Conservation (phyloP, 2,888 invertebrate genomes). For the Acleris sparsana region DNA sequence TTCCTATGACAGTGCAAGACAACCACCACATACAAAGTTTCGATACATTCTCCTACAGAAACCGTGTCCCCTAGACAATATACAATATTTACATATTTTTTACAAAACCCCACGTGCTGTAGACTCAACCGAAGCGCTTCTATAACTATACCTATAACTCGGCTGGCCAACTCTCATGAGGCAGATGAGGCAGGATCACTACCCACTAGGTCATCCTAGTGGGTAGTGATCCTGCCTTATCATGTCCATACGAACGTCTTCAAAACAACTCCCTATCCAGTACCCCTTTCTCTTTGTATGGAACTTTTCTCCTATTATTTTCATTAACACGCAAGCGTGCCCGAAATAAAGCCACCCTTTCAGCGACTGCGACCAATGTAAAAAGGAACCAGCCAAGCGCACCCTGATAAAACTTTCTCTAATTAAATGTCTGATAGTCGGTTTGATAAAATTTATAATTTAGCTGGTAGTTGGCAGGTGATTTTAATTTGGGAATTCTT, state of each 20-base stretch:
- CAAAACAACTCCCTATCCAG: constrained; percentile 9
- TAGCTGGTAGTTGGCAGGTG: constrained; percentile 20
- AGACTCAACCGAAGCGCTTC: no score
- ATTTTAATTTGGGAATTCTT: constrained; percentile 3
- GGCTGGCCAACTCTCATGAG: no score
- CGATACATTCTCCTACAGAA: no score
- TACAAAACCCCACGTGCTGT: no score
- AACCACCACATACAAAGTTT: no score
- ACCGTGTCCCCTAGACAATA: no score
- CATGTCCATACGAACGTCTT: no score
- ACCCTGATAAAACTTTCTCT: constrained; percentile 23
- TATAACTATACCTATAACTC: no score
- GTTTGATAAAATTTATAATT: constrained; percentile 9
- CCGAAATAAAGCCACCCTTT: constrained; percentile 24
- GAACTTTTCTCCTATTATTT: constrained; percentile 28
- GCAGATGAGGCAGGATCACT: no score
- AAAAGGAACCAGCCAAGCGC: constrained; percentile 26
- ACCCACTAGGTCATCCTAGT: not conserved
- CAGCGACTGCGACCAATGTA: constrained; percentile 22
- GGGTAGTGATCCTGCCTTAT: no score
- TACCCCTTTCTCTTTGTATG: not conserved
- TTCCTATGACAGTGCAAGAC: no score
- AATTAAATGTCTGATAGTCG: constrained; percentile 22
- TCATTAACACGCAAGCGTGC: constrained; percentile 29
- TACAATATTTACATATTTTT: no score